Percentiles rank a stretch among this genome's conserved stretches.
Conservation (phyloP, 2,797 vertebrate genomes). For the Ataeniobius toweri region DNA sequence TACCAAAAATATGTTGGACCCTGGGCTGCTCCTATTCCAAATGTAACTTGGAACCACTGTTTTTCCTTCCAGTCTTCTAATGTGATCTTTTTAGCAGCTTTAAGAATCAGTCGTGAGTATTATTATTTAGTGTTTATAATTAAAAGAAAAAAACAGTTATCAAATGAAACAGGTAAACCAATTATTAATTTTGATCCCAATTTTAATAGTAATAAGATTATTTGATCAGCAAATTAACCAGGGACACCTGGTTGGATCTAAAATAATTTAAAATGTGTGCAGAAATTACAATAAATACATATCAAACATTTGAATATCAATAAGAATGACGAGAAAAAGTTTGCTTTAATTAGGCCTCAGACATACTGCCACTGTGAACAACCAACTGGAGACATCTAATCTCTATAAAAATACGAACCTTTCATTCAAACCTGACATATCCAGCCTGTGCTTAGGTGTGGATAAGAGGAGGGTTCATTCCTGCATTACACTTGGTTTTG, state of each 20-base stretch:
- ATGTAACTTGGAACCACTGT: neutral
- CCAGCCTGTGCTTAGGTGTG: neutral
- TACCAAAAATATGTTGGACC: neutral
- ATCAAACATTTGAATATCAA: neutral
- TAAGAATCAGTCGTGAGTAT: neutral
- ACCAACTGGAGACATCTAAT: neutral
- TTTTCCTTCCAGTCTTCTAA: too few relatives aligned
- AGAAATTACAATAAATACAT: neutral
- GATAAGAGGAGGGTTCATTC: neutral
- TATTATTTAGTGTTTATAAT: too few relatives aligned
- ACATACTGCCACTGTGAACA: neutral
- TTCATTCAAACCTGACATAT: neutral
- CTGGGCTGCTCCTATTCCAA: neutral
- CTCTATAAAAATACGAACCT: neutral
- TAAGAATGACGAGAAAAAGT: neutral
- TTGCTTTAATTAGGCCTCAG: neutral
- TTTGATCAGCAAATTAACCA: neutral
- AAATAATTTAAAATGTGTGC: neutral
- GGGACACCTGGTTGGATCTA: neutral
- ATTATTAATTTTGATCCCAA: too few relatives aligned
- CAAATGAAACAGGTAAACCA: neutral
- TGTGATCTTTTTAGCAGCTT: too few relatives aligned
- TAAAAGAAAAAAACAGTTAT: neutral
- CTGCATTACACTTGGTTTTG: neutral
- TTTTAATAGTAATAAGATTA: neutral